Percentiles rank a stretch among this genome's conserved stretches.
phyloP scores from a whole-genome alignment of 2,797 vertebrate species.

The Taenioides sp. region DNA sequence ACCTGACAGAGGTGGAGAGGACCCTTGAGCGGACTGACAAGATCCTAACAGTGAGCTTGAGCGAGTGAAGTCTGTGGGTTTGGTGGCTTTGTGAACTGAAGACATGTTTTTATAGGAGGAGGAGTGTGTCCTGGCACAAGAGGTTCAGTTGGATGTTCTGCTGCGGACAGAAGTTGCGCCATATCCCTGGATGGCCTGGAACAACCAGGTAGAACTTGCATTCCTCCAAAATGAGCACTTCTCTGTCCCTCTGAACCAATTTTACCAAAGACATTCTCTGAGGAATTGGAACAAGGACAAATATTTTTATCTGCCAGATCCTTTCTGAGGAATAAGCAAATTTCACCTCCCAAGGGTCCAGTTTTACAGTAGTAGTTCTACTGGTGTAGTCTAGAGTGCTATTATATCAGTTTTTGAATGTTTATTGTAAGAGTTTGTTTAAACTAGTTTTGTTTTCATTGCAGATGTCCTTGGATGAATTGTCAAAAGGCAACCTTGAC shows the following conservation, averaged over 20 bases:
- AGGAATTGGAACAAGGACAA: too few relatives aligned
- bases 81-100: neutral
- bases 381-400: neutral
- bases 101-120: conserved; percentile 65
- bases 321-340: too few relatives aligned
- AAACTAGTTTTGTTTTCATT: neutral
- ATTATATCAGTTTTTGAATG: neutral
- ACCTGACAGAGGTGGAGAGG: conserved; percentile 67
- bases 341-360: neutral
- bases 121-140: conserved; percentile 73
- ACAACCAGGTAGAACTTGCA: conserved; percentile 13
- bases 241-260: too few relatives aligned
- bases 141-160: conserved; percentile 67
- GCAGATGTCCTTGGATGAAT: conserved; percentile 61
- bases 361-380: neutral
- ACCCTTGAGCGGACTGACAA: conserved; percentile 64
- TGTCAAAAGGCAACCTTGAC: conserved; percentile 64
- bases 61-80: too few relatives aligned
- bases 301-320: too few relatives aligned
- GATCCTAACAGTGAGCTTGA: conserved; percentile 63
- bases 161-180: conserved; percentile 47
- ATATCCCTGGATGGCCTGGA: conserved; percentile 56
- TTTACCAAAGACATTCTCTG: too few relatives aligned
- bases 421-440: neutral
- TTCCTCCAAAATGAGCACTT: too few relatives aligned